phyloP scores from a whole-genome alignment of 2,888 invertebrate genomes.

The Actias luna region DNA sequence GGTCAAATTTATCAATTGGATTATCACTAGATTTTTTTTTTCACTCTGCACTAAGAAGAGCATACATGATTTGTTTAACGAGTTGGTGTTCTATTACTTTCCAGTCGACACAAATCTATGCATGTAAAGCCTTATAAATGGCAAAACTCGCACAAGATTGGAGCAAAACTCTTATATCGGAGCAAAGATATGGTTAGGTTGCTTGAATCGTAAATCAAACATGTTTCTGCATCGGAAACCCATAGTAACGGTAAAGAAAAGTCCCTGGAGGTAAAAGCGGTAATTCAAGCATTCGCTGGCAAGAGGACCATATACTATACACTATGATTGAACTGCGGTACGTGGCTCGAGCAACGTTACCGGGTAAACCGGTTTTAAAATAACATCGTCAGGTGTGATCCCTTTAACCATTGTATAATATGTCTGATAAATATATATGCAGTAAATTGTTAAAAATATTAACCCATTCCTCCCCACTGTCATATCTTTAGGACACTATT shows the following conservation, averaged over 20 bases:
- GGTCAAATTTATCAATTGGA: too few species aligned
- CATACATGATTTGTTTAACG: too few species aligned
- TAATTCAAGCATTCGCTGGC: slow-evolving; percentile 30
- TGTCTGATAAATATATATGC: neutral
- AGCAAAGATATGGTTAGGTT: neutral
- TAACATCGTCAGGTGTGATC: neutral
- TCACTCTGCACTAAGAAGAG: too few species aligned
- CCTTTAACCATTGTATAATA: neutral
- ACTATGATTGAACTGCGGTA: slow-evolving; percentile 8
- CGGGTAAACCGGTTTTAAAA: neutral
- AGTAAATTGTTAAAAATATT: neutral
- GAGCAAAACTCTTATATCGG: too few species aligned
- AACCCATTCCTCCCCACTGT: too few species aligned
- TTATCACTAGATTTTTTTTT: too few species aligned
- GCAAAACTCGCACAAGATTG: too few species aligned
- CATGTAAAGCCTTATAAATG: too few species aligned
- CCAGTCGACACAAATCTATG: too few species aligned
- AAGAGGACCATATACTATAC: neutral
- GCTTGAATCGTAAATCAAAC: neutral
- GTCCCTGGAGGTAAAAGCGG: slow-evolving; percentile 35
- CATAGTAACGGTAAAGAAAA: slow-evolving; percentile 17
- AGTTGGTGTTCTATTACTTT: too few species aligned
- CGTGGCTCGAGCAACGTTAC: neutral
- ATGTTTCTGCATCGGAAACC: neutral
- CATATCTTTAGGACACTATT: too few species aligned